Percentiles rank a stretch among this genome's conserved stretches.
Evolutionary conservation across 2,888 invertebrate genomes (phyloP).

Genomic region (Cheilosia vernalis): DNA sequence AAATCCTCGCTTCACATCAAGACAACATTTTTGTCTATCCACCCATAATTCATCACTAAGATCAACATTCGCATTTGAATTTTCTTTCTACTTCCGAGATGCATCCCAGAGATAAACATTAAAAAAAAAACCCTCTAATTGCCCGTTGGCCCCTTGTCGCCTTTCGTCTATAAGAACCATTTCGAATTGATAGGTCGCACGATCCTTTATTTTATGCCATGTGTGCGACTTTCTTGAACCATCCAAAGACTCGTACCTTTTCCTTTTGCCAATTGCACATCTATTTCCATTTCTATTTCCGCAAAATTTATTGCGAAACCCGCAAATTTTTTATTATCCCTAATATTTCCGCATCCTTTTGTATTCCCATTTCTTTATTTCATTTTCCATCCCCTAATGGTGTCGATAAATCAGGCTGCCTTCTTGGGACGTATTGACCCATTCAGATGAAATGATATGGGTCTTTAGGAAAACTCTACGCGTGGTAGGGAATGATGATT

Average conservation of each 20-base stretch:
- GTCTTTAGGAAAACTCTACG: constrained; percentile 27
- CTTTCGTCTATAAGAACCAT: constrained; percentile 43
- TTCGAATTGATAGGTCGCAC: constrained; percentile 68
- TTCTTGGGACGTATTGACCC: constrained; percentile 53
- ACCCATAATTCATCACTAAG: no score
- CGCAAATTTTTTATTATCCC: constrained; percentile 66
- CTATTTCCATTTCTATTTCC: constrained; percentile 45
- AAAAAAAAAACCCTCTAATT: no score
- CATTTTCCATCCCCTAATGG: constrained; percentile 46
- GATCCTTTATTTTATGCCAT: constrained; percentile 51
- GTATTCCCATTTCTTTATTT: constrained; percentile 31
- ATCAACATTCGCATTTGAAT: no score
- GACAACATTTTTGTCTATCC: no score
- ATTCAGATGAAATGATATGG: constrained; percentile 59
- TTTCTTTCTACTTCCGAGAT: neutral
- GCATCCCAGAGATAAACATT: neutral
- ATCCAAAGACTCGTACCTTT: constrained; percentile 9
- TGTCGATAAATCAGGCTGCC: constrained; percentile 6
- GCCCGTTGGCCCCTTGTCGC: no score
- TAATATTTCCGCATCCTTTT: constrained; percentile 32
- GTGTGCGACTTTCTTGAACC: constrained; percentile 65
- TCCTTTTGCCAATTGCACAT: constrained; percentile 38
- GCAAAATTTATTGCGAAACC: constrained; percentile 66
- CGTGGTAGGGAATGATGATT: constrained; percentile 3
- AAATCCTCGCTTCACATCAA: no score